Conservation (phyloP, 2,113 vertebrate species). For the Nesospiza acunhae region DNA sequence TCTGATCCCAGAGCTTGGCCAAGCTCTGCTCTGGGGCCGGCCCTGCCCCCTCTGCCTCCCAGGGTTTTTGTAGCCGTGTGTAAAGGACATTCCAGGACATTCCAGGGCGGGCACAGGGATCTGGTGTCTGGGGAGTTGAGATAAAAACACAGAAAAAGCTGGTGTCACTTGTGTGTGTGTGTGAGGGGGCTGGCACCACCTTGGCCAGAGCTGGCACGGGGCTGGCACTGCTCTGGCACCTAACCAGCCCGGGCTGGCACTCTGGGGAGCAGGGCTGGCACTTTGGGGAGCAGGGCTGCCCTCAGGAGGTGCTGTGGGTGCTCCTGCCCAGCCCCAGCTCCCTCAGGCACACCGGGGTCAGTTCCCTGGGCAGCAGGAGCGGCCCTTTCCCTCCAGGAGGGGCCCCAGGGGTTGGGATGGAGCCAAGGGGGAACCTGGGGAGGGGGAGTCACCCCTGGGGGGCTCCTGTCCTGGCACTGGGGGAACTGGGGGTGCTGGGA, state of each 20-base stretch:
- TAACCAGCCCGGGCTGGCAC: too few species aligned
- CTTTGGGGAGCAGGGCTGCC: too few species aligned
- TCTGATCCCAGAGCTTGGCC: neutral
- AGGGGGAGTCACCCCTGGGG: neutral
- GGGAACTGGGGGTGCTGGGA: neutral
- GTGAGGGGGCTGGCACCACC: neutral
- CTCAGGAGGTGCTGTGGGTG: neutral
- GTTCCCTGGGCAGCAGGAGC: neutral
- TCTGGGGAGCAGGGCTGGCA: too few species aligned
- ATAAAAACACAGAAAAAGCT: neutral
- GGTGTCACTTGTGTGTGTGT: neutral
- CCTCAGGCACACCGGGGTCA: accelerated
- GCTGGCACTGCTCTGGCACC: neutral
- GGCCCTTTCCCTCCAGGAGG: neutral
- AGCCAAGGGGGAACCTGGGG: neutral
- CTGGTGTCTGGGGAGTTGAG: neutral
- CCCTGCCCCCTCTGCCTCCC: neutral
- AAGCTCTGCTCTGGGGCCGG: neutral
- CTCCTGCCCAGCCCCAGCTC: neutral
- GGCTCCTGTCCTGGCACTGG: neutral
- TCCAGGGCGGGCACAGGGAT: neutral
- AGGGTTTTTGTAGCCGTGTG: neutral
- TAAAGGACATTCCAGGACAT: conserved; percentile 1
- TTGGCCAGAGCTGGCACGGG: too few species aligned
- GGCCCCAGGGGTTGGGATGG: neutral